Base-by-base conservation (phyloP, 1,140 invertebrate genomes). In the Stegodyphus mimosarum region DNA sequence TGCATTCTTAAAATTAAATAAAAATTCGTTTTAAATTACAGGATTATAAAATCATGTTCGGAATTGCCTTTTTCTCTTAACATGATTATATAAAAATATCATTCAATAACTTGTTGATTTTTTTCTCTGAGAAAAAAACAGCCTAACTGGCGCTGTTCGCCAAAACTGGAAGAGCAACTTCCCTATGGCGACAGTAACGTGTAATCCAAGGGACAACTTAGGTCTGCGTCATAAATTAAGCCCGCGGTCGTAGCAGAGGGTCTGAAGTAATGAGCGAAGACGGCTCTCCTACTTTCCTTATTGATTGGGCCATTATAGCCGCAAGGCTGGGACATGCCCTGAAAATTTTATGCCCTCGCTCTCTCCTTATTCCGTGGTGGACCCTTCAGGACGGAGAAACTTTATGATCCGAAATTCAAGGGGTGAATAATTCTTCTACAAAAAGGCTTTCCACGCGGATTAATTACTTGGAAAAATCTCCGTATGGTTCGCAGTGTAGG, bases 181-280 rank as follows among this genome's bases (percentile, higher is more conserved):
- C 64, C 33, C 18, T 69, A 52, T n/a, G 17, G 7, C 11, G 60
- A 66, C 60, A 53, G 76, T 52, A 53, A 78, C 76, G 69, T 78
- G 76, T 78, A 78, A 78, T 78, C 76, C 76, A 69, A 17, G 64
- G 63, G 76, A 78, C 76, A 78, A 78, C 63, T 78, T 78, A 78
- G 55, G 76, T 49, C 64, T 69, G 76, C 76, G 64, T 69, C 76
- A 78, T 78, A 78, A 78, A 78, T 78, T 78, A 78, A 69, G 76
- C 63, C 17, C 15, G 60, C 52, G 63, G 76, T 67, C 51, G 66
- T 67, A 69, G n/a, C 55, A 69, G 60, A 52, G 64, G 50, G 48
- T 51, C 76, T 78, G 15, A n/a, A 67, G 63, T 78, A 78, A 78
- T 78, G 76, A 78, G 76, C 63, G 76, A 78, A 69, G 76, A 78